Evolutionary conservation across 2,797 vertebrate species (phyloP).

Genomic region (Spea hammondii): DNA sequence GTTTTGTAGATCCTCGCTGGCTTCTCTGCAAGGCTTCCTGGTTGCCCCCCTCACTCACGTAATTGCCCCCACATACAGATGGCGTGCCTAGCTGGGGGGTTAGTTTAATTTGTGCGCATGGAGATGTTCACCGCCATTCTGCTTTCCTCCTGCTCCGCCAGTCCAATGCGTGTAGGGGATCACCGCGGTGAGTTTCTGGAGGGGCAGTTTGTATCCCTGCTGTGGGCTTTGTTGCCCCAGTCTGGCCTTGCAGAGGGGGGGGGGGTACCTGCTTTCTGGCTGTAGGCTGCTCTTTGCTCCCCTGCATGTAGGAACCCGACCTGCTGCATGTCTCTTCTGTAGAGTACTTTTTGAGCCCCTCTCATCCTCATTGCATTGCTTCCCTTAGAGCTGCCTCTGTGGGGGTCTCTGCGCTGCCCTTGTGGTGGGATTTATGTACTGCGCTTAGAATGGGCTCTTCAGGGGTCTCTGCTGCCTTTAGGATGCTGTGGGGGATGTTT

Average conservation of each 20-base stretch:
- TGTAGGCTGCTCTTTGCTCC: constrained; percentile 25
- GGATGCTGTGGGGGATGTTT: no score
- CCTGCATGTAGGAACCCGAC: constrained; percentile 35
- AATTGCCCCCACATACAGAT: not conserved
- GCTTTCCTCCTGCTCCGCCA: no score
- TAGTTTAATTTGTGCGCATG: no score
- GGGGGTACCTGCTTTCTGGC: constrained; percentile 4
- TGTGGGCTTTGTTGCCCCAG: not conserved
- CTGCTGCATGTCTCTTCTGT: constrained; percentile 19
- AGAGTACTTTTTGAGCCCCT: constrained; percentile 14
- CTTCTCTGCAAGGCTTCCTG: constrained; percentile 10
- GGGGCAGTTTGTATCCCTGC: constrained; percentile 1
- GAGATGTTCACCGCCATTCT: no score
- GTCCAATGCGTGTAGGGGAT: not conserved
- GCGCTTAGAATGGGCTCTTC: not conserved
- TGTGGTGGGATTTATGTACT: not conserved
- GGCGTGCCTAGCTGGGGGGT: not conserved
- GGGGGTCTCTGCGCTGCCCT: not conserved
- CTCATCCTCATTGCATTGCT: constrained; percentile 44
- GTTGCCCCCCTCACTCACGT: constrained; percentile 12
- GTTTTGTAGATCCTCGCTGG: constrained; percentile 18
- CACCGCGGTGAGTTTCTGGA: constrained; percentile 20
- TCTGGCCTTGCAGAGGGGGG: constrained; percentile 19
- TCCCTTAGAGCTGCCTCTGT: not conserved
- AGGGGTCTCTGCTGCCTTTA: not conserved